Evolutionary conservation across 2,113 vertebrate species (phyloP).

Genomic region (Phocoena sinus): DNA sequence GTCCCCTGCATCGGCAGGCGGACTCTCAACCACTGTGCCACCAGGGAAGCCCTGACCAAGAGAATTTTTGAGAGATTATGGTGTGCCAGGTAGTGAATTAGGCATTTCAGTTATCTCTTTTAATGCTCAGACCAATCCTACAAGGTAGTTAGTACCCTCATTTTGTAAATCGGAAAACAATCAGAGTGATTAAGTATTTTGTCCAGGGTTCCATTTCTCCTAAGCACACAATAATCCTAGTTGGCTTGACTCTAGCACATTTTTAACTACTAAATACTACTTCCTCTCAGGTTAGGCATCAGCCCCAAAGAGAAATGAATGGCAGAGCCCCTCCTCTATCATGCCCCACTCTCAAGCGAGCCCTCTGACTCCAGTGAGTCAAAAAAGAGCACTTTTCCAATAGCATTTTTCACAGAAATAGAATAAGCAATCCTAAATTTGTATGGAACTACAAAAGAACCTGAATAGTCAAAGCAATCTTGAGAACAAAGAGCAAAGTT

Average conservation of each 20-base stretch:
- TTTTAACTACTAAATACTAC: background rate
- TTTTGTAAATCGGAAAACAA: background rate
- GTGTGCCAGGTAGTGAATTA: background rate
- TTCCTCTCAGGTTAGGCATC: background rate
- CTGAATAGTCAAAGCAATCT: background rate
- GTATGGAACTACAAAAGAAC: background rate
- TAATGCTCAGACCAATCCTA: background rate
- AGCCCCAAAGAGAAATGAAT: background rate
- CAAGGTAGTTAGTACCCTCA: background rate
- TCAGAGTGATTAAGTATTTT: background rate
- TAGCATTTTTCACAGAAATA: background rate
- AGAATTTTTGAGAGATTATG: background rate
- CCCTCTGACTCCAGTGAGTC: background rate
- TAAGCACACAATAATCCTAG: background rate
- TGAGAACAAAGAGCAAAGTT: background rate
- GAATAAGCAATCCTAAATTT: background rate
- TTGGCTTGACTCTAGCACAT: background rate
- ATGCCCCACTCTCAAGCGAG: background rate
- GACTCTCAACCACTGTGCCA: too few relatives aligned
- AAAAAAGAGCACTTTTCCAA: background rate
- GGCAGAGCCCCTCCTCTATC: background rate
- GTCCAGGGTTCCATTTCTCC: background rate
- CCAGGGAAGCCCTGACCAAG: background rate
- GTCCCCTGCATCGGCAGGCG: too few relatives aligned
- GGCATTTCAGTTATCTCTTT: background rate